Base-by-base conservation (phyloP, 2,797 vertebrate genomes). In the Gallirallus australis region DNA sequence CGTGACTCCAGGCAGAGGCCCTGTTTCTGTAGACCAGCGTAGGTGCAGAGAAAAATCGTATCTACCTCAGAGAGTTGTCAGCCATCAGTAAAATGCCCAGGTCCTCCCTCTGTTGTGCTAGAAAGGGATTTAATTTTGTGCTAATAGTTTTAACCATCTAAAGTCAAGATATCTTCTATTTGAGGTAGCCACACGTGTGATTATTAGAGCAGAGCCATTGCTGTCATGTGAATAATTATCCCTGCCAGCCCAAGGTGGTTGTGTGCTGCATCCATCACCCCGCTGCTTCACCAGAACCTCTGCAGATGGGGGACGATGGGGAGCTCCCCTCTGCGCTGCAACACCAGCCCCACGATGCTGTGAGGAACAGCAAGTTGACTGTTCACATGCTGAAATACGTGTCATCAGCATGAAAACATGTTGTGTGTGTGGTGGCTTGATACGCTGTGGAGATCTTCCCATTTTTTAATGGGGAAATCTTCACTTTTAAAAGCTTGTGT, bases 131-230 rank as follows among this genome's bases (percentile, higher is more conserved):
- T 76, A 31, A 37, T 47, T 59, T 75, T 5, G 12, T 48, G n/a
- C 47, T 40, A 21, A 12, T 60, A 12, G 17, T 45, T 77, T 30
- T 60, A 57, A 24, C 6, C 1, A 5, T n/a, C 3, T 47, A 11
- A 50, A 71, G 37, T 48, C 50, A 64, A 47, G 10, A 2, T 77
- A 3, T 1, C 4, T 21, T 54, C 19, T 27, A 0, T 37, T 24
- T 28, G 25, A 33, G 61, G 25, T 76, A 28, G 12, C 1, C 0
- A 0, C 2, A 0, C 33, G 37, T 0, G 0, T 33, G 8, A 7
- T 35, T 19, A 11, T 47, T 66, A 50, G 84, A 82, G 63, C 39
- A 53, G 77, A 75, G 31, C 45, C 39, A 4, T 19, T 57, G 21
- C 27, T 33, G 1, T 4, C 15, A 4, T 71, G 61, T 45, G n/a